Evolutionary conservation across 2,113 vertebrate species (phyloP).

Genomic region (Agapornis roseicollis): DNA sequence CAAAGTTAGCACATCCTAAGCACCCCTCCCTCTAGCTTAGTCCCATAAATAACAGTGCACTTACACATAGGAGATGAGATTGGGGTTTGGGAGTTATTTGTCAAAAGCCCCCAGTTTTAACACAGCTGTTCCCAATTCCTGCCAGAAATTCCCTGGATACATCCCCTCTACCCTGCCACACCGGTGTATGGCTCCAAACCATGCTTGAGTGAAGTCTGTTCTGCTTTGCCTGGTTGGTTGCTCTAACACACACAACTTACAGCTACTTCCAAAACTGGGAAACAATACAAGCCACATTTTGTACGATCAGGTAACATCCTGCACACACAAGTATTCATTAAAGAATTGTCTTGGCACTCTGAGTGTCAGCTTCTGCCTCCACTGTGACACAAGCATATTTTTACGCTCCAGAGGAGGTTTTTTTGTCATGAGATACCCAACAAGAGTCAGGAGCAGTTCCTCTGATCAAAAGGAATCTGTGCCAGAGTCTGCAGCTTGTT

Average conservation of each 20-base stretch:
- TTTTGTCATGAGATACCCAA: neutral
- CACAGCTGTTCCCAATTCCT: neutral
- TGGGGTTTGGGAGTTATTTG: neutral
- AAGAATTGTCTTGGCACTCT: neutral
- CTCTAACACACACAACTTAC: neutral
- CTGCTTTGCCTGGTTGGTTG: conserved; percentile 4
- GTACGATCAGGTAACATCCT: neutral
- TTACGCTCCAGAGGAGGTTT: neutral
- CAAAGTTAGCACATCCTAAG: neutral
- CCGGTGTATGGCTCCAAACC: neutral
- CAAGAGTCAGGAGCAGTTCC: conserved; percentile 44
- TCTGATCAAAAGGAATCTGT: conserved; percentile 49
- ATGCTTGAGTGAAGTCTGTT: neutral
- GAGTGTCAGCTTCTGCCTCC: conserved; percentile 8
- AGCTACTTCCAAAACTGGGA: conserved; percentile 1
- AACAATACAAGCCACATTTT: neutral
- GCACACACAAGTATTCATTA: conserved; percentile 41
- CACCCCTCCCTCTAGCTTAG: neutral
- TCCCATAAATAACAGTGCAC: neutral
- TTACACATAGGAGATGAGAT: neutral
- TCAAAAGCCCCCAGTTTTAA: neutral
- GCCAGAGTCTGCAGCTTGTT: neutral
- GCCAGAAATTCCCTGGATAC: neutral
- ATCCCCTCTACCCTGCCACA: neutral
- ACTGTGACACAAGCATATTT: neutral